Evolutionary conservation across 2,113 vertebrate genomes (phyloP), one percentile per base, ranked within the genome.

Genomic region (Scytalopus superciliaris): DNA sequence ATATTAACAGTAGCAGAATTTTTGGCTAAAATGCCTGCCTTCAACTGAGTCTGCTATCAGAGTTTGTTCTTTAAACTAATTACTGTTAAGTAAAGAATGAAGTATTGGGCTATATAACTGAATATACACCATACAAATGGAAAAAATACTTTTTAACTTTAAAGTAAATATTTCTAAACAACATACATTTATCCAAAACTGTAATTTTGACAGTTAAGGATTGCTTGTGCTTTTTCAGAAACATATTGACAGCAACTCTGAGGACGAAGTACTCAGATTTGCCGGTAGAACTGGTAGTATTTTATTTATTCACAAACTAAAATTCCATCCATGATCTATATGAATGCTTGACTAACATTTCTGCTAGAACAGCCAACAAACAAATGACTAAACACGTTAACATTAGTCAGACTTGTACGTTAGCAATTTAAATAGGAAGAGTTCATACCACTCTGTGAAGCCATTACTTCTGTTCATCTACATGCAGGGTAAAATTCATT

Each of bases 401-500:
- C 68, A 89, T 90, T 92, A 96, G 57, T 81, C 88, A 95, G 83
- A 86, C 39, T 88, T 69, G 76, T 79, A 92, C 4, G 31, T 85
- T 93, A 96, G 79, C 72, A 93, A 81, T 84, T 94, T 81, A 92
- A 96, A 95, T 6, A 90, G 63, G 76, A 95, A 87, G 94, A 95
- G 73, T 92, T 92, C 92, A 94, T 47, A 96, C 67, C 79, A 89
- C 85, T 96, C 75, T 90, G 94, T 90, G 95, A 96, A 96, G 94
- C 95, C 95, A 94, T 93, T 96, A 94, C 91, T 93, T 93, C 95
- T 87, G 95, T 93, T 93, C 60, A 89, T 93, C 96, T 96, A 96
- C 96, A 97, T 92, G 95, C 95, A 96, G 89, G 95, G 85, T 93
- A 90, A 96, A 93, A 82, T 92, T 97, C 67, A 90, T 96, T 87